These are phyloP conservation scores for Auanema sp. DNA, from an alignment of 2,888 invertebrate species.

Conservation along the genomic window DNA sequence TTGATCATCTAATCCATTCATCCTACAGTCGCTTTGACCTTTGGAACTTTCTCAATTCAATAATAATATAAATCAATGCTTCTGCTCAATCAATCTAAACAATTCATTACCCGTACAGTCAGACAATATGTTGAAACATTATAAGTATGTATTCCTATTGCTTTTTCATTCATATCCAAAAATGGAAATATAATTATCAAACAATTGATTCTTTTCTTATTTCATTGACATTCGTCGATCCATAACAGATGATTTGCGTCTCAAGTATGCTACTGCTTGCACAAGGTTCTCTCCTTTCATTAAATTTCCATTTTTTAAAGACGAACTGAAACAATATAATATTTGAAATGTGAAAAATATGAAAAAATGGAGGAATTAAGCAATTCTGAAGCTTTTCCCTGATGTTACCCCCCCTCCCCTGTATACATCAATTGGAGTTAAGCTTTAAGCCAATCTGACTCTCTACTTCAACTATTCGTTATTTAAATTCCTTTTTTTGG, in stretches of 20 bases:
- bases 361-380: not conserved
- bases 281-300: conserved; percentile 33
- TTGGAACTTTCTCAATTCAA: not conserved
- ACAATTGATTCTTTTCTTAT: not conserved
- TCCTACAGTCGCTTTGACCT: too few species aligned
- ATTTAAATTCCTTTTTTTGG: conserved; percentile 8
- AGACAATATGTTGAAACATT: not conserved
- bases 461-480: not conserved
- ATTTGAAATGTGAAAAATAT: not conserved
- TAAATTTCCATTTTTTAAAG: conserved; percentile 13
- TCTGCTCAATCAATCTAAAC: not conserved
- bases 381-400: not conserved
- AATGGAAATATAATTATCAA: not conserved
- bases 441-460: not conserved
- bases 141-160: not conserved
- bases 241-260: conserved; percentile 40
- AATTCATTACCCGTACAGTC: not conserved
- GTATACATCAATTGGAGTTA: not conserved
- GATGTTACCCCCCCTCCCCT: not conserved
- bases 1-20: not conserved
- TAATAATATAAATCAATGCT: not conserved
- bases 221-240: not conserved
- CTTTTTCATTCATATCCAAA: too few species aligned
- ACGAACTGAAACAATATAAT: conserved; percentile 10
- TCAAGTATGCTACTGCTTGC: conserved; percentile 52